These are phyloP conservation scores for Achatina immaculata DNA, from an alignment of 1,140 invertebrate genomes.

Conservation along the genomic window DNA sequence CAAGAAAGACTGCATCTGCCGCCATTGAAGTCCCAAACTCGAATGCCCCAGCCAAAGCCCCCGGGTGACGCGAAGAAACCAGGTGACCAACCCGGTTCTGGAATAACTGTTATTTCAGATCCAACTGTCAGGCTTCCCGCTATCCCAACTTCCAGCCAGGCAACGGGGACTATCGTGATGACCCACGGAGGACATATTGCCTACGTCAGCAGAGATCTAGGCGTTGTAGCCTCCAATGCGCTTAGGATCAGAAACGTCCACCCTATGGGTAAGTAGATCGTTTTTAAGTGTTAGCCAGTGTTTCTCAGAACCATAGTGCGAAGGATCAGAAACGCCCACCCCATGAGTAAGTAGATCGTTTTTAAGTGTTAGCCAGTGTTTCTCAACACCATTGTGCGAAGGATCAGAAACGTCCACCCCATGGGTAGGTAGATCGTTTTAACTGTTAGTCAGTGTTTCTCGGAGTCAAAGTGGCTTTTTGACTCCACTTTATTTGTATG, in stretches of 20 bases:
- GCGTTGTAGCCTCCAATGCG: neutral
- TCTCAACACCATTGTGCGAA: neutral
- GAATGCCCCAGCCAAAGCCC: too few species aligned
- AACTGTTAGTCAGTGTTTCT: too few species aligned
- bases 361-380: too few species aligned
- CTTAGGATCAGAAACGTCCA: neutral
- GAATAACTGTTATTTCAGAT: neutral
- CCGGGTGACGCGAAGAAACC: too few species aligned
- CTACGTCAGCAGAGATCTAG: neutral
- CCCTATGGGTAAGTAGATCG: slow-evolving; percentile 4
- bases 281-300: too few species aligned
- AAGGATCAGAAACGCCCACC: neutral
- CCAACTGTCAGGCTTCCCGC: neutral
- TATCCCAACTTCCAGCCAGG: neutral
- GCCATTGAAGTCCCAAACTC: too few species aligned
- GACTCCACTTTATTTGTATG: too few species aligned
- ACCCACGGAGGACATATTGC: neutral
- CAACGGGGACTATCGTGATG: neutral
- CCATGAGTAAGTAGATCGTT: slow-evolving; percentile 1
- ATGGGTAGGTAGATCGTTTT: slow-evolving; percentile 4
- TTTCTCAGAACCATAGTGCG: too few species aligned
- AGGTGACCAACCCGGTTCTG: neutral
- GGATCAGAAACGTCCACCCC: neutral
- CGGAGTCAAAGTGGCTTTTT: too few species aligned
- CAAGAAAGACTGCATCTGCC: too few species aligned